A percentile compares a stretch with the other conserved stretches of the same genome.
These are phyloP conservation scores for Rallus crepitans DNA, from an alignment of 2,797 vertebrate species.

Conservation along the genomic window DNA sequence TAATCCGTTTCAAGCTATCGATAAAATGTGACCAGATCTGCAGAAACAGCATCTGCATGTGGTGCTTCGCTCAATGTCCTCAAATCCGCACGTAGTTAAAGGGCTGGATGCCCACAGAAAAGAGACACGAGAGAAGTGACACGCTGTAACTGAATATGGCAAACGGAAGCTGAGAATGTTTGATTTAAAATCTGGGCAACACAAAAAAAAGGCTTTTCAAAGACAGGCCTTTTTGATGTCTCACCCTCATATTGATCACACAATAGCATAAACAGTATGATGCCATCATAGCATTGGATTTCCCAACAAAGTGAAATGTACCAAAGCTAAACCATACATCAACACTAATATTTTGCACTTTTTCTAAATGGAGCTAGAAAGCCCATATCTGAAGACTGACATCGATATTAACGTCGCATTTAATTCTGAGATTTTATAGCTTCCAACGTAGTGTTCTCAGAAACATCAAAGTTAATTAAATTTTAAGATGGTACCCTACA, in stretches of 20 bases:
- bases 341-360: not conserved
- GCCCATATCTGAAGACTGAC: not conserved
- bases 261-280: not conserved
- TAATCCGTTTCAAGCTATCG: not conserved
- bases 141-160: not conserved
- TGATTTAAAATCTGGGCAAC: not conserved
- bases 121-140: not conserved
- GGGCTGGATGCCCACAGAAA: not conserved
- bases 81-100: not conserved
- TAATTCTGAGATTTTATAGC: not conserved
- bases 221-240: not conserved
- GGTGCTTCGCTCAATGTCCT: not conserved
- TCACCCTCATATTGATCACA: not conserved
- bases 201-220: not conserved
- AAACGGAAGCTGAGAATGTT: not conserved
- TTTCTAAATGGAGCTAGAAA: not conserved
- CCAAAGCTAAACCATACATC: not conserved
- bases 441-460: not conserved
- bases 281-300: not conserved
- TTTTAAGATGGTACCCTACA: not conserved
- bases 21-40: not conserved
- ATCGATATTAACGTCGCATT: not conserved
- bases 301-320: not conserved
- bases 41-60: not conserved
- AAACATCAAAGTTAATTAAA: not conserved